Evolutionary conservation across 2,797 vertebrate species (phyloP).

Genomic region (Lacerta bilineata): DNA sequence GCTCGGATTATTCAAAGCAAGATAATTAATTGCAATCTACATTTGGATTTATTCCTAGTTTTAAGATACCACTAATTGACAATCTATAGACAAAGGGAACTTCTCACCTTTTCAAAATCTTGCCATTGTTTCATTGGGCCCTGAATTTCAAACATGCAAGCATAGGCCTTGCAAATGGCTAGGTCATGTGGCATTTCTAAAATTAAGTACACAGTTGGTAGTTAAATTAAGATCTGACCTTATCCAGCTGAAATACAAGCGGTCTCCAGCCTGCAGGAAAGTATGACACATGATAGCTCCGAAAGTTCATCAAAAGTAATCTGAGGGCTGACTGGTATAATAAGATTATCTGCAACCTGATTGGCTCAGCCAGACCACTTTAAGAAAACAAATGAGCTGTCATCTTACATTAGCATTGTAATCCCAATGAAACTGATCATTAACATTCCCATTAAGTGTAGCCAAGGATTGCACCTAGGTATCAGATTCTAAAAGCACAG

Average conservation of each 20-base stretch:
- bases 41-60: slow-evolving; percentile 55
- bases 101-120: slow-evolving; percentile 83
- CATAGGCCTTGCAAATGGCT: slow-evolving; percentile 71
- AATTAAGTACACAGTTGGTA: slow-evolving; percentile 86
- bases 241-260: slow-evolving; percentile 81
- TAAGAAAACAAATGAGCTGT: slow-evolving; percentile 71
- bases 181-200: slow-evolving; percentile 82
- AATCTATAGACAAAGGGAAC: slow-evolving; percentile 67
- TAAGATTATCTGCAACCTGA: slow-evolving; percentile 68
- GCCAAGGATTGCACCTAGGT: not conserved
- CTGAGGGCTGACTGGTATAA: slow-evolving; percentile 64
- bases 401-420: slow-evolving; percentile 19
- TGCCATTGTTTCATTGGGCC: slow-evolving; percentile 76
- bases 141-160: slow-evolving; percentile 78
- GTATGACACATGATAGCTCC: slow-evolving; percentile 78
- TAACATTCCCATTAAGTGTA: slow-evolving; percentile 12
- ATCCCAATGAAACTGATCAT: not conserved
- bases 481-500: not conserved
- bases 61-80: slow-evolving; percentile 53
- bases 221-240: slow-evolving; percentile 92
- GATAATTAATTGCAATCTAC: slow-evolving; percentile 48
- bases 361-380: slow-evolving; percentile 69
- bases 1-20: slow-evolving; percentile 57
- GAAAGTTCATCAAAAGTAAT: slow-evolving; percentile 78
- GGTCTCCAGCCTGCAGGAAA: slow-evolving; percentile 70